Base-by-base conservation (phyloP, 2,113 vertebrate species). In the Dicentrarchus labrax region DNA sequence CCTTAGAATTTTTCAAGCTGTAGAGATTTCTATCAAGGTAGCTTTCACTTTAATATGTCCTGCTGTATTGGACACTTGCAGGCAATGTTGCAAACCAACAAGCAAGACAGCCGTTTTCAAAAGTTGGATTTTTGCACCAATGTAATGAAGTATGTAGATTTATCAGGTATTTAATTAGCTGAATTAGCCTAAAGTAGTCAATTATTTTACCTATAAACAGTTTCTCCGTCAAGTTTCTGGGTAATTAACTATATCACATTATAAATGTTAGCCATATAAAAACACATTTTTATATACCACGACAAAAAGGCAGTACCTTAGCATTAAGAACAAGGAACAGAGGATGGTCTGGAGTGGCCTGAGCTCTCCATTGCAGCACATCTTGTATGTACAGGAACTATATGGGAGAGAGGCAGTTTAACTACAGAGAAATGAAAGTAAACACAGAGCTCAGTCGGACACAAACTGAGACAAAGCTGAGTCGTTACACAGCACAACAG, bases 341-440 rank as follows among this genome's bases (percentile, higher is more conserved):
- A 0, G 96, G 95, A 86, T 99, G 98, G 80, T 99, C 98, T 0
- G 98, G 97, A 0, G 97, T 99, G 87, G 97, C 97, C 91, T 98
- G 97, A 59, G 98, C 97, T 86, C 98, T 95, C 98, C 98, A 99
- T 86, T 98, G 98, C 57, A 99, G 94, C 81, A 99, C 97, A 22
- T 99, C 98, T 4, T 98, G 97, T 91, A 99, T 96, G 93, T 98
- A 99, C 38, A 98, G 91, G 88, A 98, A 98, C 98, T 99, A 89
- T 5, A 80, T 72, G 38, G 8, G 56, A 41, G 12, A 89, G 41
- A 87, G 84, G 62, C 11, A 2, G 51, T 59, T 76, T 78, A 53
- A 75, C 38, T 61, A 64, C 36, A 71, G 15, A 65, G 6, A 96
- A 96, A 96, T 96, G 95, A 90, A 12, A 78, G 68, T 22, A 3